A percentile compares a stretch with the other conserved stretches of the same genome.
These are phyloP conservation scores for Rostratula benghalensis DNA, from an alignment of 2,113 vertebrate genomes.

Conservation along the genomic window DNA sequence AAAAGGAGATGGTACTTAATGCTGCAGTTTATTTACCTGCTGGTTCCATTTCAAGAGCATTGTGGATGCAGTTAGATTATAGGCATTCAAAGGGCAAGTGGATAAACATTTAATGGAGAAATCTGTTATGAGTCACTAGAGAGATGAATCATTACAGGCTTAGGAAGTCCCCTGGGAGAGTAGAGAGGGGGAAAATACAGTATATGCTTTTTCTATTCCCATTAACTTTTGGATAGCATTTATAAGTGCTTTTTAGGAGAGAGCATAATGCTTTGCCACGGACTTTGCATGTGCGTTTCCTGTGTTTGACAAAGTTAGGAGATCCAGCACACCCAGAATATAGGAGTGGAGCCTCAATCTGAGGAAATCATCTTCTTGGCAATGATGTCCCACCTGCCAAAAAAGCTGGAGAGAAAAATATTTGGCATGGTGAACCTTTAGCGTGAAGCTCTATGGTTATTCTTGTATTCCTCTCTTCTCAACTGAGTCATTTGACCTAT, in stretches of 20 bases:
- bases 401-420: background rate
- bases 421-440: accelerated
- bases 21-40: background rate
- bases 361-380: background rate
- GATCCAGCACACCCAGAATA: background rate
- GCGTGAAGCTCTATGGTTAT: background rate
- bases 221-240: background rate
- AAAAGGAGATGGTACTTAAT: background rate
- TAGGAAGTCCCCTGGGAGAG: background rate
- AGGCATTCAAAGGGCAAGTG: background rate
- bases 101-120: background rate
- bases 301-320: background rate
- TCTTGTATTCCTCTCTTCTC: background rate
- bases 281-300: background rate
- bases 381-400: accelerated
- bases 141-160: background rate
- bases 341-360: background rate
- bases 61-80: background rate
- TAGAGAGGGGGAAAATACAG: background rate
- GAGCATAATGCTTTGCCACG: background rate
- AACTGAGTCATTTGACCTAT: background rate
- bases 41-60: background rate
- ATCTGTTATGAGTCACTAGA: background rate
- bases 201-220: background rate
- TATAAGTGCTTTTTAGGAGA: background rate